Evolutionary conservation across 2,797 vertebrate genomes (phyloP).

Genomic region (Eidolon dupreanum): DNA sequence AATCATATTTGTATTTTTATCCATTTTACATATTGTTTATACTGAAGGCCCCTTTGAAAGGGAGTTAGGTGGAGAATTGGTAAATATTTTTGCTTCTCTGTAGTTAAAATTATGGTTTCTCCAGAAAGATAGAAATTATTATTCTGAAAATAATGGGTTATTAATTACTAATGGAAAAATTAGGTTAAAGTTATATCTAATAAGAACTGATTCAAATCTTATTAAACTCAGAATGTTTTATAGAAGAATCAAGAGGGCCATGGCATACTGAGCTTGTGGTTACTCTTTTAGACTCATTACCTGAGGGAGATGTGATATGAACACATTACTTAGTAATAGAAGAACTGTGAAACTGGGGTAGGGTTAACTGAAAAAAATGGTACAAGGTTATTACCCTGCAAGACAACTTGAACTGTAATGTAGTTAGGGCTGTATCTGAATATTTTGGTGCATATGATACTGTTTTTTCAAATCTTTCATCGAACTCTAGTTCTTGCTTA

Average conservation of each 20-base stretch:
- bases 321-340: background rate
- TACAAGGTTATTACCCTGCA: background rate
- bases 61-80: background rate
- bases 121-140: background rate
- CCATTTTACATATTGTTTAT: background rate
- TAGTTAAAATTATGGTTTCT: constrained; percentile 18
- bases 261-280: background rate
- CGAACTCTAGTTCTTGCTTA: background rate
- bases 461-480: background rate
- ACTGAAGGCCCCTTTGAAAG: background rate
- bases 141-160: background rate
- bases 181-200: background rate
- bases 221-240: constrained; percentile 17
- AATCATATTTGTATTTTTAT: background rate
- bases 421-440: background rate
- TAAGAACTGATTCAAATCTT: background rate
- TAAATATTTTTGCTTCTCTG: background rate
- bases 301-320: background rate
- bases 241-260: background rate
- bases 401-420: background rate
- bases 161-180: background rate
- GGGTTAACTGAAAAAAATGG: constrained; percentile 17
- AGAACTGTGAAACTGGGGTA: background rate
- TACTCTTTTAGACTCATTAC: background rate
- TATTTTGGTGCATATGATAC: background rate